A percentile compares a stretch with the other conserved stretches of the same genome.
Conservation (phyloP, 2,113 vertebrate species). For the Heliornis fulica region DNA sequence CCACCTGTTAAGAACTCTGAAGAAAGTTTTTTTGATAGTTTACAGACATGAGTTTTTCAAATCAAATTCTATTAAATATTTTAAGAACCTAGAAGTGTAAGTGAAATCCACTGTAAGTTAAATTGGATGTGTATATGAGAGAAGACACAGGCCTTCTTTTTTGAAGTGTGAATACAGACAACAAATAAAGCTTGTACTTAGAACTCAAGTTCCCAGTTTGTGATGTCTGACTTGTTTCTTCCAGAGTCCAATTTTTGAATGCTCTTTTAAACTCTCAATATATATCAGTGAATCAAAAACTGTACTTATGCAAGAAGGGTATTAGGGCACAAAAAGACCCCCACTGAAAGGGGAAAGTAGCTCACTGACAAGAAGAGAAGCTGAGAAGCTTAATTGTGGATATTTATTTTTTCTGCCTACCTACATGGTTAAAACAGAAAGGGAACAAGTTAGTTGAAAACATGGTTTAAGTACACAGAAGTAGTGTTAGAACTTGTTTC, state of each 20-base stretch:
- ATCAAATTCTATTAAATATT: not conserved
- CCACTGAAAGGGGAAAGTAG: not conserved
- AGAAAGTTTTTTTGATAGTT: not conserved
- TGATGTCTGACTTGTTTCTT: not conserved
- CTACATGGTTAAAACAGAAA: not conserved
- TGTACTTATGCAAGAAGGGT: not conserved
- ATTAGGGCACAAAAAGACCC: not conserved
- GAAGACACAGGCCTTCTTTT: not conserved
- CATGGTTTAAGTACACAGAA: not conserved
- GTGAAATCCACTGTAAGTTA: not conserved
- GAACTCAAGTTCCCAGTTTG: not conserved
- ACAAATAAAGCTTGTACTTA: not conserved
- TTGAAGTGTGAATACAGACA: not conserved
- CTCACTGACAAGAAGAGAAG: not conserved
- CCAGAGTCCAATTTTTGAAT: not conserved
- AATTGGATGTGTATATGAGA: not conserved
- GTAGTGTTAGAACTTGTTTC: not conserved
- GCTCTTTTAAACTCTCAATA: not conserved
- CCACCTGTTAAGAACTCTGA: not conserved
- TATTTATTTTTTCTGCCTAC: not conserved
- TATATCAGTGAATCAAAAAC: not conserved
- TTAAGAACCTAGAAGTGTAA: not conserved
- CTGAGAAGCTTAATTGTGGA: not conserved
- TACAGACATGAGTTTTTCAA: not conserved
- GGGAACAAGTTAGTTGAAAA: not conserved